Conservation (phyloP, 2,888 invertebrate genomes). For the Dermolepida albohirtum region DNA sequence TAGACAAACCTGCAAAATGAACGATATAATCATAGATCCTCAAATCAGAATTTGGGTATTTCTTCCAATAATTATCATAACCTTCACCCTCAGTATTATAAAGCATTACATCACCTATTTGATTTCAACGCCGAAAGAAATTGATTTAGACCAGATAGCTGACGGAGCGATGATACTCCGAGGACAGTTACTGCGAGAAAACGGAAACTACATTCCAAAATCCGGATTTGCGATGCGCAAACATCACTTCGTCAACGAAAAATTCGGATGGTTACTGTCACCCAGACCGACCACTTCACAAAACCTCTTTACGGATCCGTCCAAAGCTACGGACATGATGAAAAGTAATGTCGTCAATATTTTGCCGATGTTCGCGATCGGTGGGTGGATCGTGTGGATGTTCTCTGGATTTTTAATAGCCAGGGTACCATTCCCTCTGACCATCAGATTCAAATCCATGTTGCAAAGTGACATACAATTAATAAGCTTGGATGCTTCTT, state of each 20-base stretch:
- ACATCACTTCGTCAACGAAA: slow-evolving; percentile 93
- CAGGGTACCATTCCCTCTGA: slow-evolving; percentile 96
- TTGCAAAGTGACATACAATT: slow-evolving; percentile 95
- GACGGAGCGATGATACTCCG: slow-evolving; percentile 96
- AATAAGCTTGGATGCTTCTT: slow-evolving; percentile 92
- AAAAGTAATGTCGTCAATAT: slow-evolving; percentile 98
- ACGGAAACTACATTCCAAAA: slow-evolving; percentile 93
- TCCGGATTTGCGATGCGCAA: slow-evolving; percentile 90
- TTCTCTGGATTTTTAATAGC: slow-evolving; percentile 68
- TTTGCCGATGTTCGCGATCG: slow-evolving; percentile 96
- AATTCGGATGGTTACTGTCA: slow-evolving; percentile 86
- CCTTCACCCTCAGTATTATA: slow-evolving; percentile 96
- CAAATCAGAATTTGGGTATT: slow-evolving; percentile 99
- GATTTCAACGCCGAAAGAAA: slow-evolving; percentile 88
- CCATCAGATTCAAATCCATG: slow-evolving; percentile 97
- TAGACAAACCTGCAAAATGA: slow-evolving; percentile 35
- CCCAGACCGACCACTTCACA: slow-evolving; percentile 75
- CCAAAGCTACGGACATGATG: slow-evolving; percentile 96
- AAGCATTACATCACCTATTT: slow-evolving; percentile 97
- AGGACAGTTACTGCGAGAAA: slow-evolving; percentile 89
- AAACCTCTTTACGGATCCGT: slow-evolving; percentile 72
- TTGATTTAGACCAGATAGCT: slow-evolving; percentile 90
- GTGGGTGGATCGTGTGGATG: slow-evolving; percentile 99
- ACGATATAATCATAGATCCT: slow-evolving; percentile 93
- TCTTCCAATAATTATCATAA: slow-evolving; percentile 97